Base-by-base conservation (phyloP, 2,888 invertebrate species). In the Phorcus lineatus region DNA sequence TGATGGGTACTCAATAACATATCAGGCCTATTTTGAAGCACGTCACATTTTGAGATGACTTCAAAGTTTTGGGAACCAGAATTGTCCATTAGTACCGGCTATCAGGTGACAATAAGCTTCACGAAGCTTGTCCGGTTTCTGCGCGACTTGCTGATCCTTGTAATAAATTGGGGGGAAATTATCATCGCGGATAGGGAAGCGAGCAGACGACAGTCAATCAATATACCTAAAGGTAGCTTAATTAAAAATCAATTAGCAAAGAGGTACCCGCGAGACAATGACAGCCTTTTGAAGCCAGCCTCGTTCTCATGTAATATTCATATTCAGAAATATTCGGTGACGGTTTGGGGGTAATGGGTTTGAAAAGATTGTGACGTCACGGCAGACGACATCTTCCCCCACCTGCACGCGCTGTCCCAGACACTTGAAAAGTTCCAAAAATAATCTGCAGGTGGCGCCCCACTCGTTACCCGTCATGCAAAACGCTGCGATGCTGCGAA, bases 1-100 rank as follows among this genome's bases (percentile, higher is more conserved):
- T 76, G 55, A 76, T 55, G 76, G 55, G 54, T 28, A 28, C 76
- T 76, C 54, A 55, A 76, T 76, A 54, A 28, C 76, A 54, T 28
- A 28, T 31, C 24, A 28, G 28, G 54, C 28, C 36, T 70, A 70
- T 70, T 70, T 70, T 31, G 70, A 70, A 76, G 54, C 76, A 31
- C 22, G 55, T 31, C 53, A 76, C 76, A 54, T 19, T 54, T 54
- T 36, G 24, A 76, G 54, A 76, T 55, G 76, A 76, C 76, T 76
- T 76, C 76, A 76, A 76, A 76, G 76, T 55, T 76, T 19, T 31
- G 13, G 55, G 76, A 76, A 76, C 76, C 55, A 76, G 76, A 76
- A 36, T 55, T 76, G 55, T 76, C 76, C 76, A 76, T 76, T 76
- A 76, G 76, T 28, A 17, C 19, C 28, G 16, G 75, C 53, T 52